Evolutionary conservation across 2,888 invertebrate species (phyloP).

Genomic region (Seira musarum): DNA sequence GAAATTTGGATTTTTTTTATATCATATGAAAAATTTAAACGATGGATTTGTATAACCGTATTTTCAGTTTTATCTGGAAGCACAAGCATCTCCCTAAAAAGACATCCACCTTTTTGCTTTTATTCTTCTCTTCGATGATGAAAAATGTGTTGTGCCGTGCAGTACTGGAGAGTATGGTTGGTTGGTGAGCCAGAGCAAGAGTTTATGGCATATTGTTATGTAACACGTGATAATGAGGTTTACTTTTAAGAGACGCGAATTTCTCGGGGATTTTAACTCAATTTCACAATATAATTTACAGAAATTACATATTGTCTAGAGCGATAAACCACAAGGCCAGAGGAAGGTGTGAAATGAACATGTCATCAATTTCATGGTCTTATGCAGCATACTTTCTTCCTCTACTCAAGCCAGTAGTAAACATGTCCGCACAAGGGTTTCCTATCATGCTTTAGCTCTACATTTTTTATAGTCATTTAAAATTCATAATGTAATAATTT

Average conservation of each 20-base stretch:
- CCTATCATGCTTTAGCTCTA: not conserved
- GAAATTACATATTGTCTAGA: conserved; percentile 15
- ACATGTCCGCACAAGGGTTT: not conserved
- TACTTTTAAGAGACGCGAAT: conserved; percentile 2
- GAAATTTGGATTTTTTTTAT: not conserved
- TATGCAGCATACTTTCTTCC: not conserved
- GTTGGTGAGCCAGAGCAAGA: not conserved
- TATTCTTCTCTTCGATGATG: not conserved
- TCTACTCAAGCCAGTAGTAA: too few species aligned
- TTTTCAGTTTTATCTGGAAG: not conserved
- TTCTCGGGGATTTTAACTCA: conserved; percentile 17
- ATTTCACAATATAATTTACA: conserved; percentile 11
- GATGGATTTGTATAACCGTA: conserved; percentile 9
- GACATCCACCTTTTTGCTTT: not conserved
- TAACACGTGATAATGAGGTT: conserved; percentile 5
- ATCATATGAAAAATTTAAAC: conserved; percentile 16
- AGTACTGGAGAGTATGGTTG: not conserved
- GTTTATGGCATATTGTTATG: conserved; percentile 7
- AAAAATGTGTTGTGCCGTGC: not conserved
- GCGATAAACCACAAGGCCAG: conserved; percentile 1
- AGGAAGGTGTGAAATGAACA: not conserved
- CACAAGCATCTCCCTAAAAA: too few species aligned
- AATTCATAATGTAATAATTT: conserved; percentile 14
- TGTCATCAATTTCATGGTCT: conserved; percentile 9
- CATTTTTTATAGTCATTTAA: conserved; percentile 19